phyloP scores from a whole-genome alignment of 2,113 vertebrate species.

The Pangasianodon gigas region DNA sequence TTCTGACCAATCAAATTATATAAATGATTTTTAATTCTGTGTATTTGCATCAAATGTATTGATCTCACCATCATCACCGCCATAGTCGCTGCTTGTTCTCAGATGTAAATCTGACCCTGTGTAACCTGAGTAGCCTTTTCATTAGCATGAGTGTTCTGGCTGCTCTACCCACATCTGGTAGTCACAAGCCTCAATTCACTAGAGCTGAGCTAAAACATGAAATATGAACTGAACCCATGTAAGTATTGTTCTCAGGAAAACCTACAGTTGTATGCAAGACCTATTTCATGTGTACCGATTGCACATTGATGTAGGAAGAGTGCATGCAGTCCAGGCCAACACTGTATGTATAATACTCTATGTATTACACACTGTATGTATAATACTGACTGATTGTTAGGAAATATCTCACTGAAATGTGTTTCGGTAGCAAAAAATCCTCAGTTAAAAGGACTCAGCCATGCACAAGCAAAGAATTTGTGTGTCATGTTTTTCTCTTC shows the following conservation, averaged over 20 bases:
- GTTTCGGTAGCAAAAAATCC: neutral
- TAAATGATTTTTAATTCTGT: neutral
- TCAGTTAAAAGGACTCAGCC: neutral
- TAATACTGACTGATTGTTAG: neutral
- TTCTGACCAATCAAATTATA: neutral
- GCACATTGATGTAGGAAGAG: neutral
- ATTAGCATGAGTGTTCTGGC: neutral
- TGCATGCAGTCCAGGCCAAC: neutral
- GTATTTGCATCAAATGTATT: neutral
- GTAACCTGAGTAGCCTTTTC: neutral
- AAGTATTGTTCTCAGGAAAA: neutral
- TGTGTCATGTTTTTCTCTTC: neutral
- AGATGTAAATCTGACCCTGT: neutral
- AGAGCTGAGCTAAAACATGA: neutral
- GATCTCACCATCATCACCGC: neutral
- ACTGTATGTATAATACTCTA: neutral
- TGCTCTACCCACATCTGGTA: neutral
- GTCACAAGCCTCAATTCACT: neutral
- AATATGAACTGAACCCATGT: constrained; percentile 18
- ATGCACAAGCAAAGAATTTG: neutral
- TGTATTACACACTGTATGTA: neutral
- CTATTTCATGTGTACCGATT: neutral
- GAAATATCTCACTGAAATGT: too few relatives aligned
- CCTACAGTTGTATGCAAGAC: neutral
- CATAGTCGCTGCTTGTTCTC: neutral